Evolutionary conservation across 1,140 invertebrate species (phyloP).

Genomic region (Papilio polyxenes): DNA sequence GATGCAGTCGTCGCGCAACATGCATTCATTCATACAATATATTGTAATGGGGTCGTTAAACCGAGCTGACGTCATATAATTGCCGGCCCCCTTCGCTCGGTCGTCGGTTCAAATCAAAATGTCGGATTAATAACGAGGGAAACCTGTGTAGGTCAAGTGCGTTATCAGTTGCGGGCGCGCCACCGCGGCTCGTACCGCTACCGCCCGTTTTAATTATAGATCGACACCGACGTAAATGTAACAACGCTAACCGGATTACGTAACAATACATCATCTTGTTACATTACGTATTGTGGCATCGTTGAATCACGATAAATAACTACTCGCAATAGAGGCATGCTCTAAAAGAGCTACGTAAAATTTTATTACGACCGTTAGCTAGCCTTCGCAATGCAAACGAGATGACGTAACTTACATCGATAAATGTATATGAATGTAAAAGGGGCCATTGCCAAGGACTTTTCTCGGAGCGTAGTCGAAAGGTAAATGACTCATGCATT

Average conservation of each 20-base stretch:
- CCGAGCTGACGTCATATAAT: slow-evolving; percentile 78
- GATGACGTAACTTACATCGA: slow-evolving; percentile 68
- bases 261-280: slow-evolving; percentile 36
- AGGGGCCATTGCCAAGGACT: slow-evolving; percentile 73
- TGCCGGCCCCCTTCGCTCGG: slow-evolving; percentile 74
- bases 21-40: slow-evolving; percentile 79
- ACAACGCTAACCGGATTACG: slow-evolving; percentile 30
- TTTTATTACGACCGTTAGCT: slow-evolving; percentile 50
- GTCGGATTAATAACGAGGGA: slow-evolving; percentile 79
- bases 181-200: slow-evolving; percentile 33
- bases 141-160: slow-evolving; percentile 77
- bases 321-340: neutral
- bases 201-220: slow-evolving; percentile 34
- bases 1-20: slow-evolving; percentile 62
- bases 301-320: slow-evolving; percentile 34
- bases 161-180: slow-evolving; percentile 59
- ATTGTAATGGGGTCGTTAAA: slow-evolving; percentile 80
- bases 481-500: slow-evolving; percentile 67
- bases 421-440: slow-evolving; percentile 71
- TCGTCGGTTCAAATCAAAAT: slow-evolving; percentile 76
- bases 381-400: slow-evolving; percentile 65
- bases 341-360: slow-evolving; percentile 41
- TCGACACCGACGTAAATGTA: slow-evolving; percentile 27
- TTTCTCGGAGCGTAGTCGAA: slow-evolving; percentile 61
- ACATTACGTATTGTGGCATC: slow-evolving; percentile 30